phyloP scores from a whole-genome alignment of 2,113 vertebrate genomes.

The Paraplagusia blochii region DNA sequence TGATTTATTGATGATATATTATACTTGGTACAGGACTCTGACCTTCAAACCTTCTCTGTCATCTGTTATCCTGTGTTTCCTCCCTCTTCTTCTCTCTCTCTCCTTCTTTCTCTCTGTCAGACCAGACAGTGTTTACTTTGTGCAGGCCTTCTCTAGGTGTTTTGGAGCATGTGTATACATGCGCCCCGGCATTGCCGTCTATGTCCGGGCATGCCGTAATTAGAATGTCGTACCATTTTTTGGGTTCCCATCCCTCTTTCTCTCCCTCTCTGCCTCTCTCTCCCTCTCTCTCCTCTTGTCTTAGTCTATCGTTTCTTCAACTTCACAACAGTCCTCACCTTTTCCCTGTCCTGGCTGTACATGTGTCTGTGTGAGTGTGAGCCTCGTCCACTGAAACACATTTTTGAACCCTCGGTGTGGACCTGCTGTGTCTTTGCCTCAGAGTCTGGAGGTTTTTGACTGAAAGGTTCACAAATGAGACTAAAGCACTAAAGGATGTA shows the following conservation, averaged over 20 bases:
- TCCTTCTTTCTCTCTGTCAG: slow-evolving; percentile 26
- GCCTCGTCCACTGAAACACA: slow-evolving; percentile 49
- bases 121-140: slow-evolving; percentile 69
- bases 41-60: slow-evolving; percentile 63
- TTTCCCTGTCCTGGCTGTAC: slow-evolving; percentile 44
- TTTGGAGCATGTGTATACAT: slow-evolving; percentile 75
- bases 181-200: slow-evolving; percentile 70
- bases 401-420: slow-evolving; percentile 45
- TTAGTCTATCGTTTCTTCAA: slow-evolving; percentile 51
- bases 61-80: slow-evolving; percentile 27
- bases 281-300: slow-evolving; percentile 44
- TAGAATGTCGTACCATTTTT: slow-evolving; percentile 74
- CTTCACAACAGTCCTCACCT: slow-evolving; percentile 56
- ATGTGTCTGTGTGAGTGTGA: slow-evolving; percentile 26
- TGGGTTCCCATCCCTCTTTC: slow-evolving; percentile 71
- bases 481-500: slow-evolving; percentile 68
- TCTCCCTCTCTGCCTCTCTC: slow-evolving; percentile 49
- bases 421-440: slow-evolving; percentile 30
- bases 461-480: slow-evolving; percentile 50
- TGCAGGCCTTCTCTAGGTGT: slow-evolving; percentile 71
- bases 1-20: slow-evolving; percentile 37
- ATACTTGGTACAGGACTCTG: slow-evolving; percentile 4
- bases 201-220: slow-evolving; percentile 79
- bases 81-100: slow-evolving; percentile 2
- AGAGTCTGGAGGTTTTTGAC: slow-evolving; percentile 48